Conservation (phyloP, 2,113 vertebrate genomes). For the Fukomys damarensis region DNA sequence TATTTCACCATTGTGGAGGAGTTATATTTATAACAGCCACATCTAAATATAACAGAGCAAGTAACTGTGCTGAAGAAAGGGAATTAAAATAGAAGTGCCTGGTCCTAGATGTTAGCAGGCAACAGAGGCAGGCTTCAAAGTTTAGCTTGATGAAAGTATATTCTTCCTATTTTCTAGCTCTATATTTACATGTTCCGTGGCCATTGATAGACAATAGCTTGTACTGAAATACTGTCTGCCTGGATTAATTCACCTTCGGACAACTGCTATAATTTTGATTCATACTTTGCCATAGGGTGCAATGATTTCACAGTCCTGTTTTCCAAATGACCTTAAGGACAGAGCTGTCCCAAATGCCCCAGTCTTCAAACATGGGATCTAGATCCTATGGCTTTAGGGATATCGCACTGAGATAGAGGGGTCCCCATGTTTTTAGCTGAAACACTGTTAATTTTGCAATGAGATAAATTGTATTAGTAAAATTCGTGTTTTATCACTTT, state of each 20-base stretch:
- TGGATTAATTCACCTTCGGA: not conserved
- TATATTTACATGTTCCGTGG: not conserved
- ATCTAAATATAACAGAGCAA: conserved; percentile 64
- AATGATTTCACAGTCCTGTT: not conserved
- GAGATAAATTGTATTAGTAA: not conserved
- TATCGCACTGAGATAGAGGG: not conserved
- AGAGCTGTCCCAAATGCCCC: not conserved
- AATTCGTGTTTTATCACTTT: conserved; percentile 13
- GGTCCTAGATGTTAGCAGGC: not conserved
- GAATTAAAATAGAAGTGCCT: conserved; percentile 63
- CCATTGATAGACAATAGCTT: not conserved
- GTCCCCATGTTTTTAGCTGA: not conserved
- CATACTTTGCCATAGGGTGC: not conserved
- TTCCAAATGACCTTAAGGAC: not conserved
- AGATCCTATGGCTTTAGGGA: not conserved
- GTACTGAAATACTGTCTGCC: not conserved
- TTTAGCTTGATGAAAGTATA: not conserved
- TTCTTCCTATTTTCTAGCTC: not conserved
- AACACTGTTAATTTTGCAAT: not conserved
- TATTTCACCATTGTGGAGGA: not conserved
- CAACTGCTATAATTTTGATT: not conserved
- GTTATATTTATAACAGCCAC: conserved; percentile 47
- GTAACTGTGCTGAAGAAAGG: conserved; percentile 31
- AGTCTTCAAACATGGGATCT: not conserved
- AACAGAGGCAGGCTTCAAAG: conserved; percentile 5